Evolutionary conservation across 2,797 vertebrate genomes (phyloP), one percentile per base, ranked within the genome.

Genomic region (Muraenolepis orangiensis): DNA sequence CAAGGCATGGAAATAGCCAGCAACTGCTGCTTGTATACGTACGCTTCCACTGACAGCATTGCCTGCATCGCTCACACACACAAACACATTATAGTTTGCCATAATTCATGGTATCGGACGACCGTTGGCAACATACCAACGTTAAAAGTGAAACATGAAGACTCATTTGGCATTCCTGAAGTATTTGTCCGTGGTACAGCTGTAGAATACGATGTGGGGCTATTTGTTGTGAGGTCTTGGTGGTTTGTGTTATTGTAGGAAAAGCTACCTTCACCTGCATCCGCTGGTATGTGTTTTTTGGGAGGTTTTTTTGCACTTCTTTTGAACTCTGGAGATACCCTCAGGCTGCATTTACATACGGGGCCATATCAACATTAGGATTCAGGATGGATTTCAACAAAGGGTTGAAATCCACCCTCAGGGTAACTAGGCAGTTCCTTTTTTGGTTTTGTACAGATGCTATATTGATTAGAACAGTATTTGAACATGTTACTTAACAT

Each of bases 1-100:
- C 77, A 88, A 91, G 86, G 85, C 72, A 75, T 67, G 73, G 23
- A 64, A 78, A 81, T 71, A 84, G 85, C 70, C 78, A 46, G 72
- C 81, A 82, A 85, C 76, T 82, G 83, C 74, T 51, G 77, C 77
- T 74, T 69, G 72, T 78, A 51, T 72, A 80, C 71, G 72, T 78
- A 51, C 72, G 81, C 71, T 78, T 80, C 76, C 74, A 64, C 57
- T 26, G n/a, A 64, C 57, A 11, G 57, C 57, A 64, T 23, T 12
- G 57, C 23, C 26, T 26, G 57, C 57, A 4, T 64, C 23, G 23
- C 57, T 26, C 57, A 64, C 20, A 57, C 51, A 61, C 51, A 12
- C n/a, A 26, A 23, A 57, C 51, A 61, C 51, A 12, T 8, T 10
- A 23, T n/a, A 61, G 51, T 61, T 23, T 20, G 51, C 11, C 6